These are phyloP conservation scores for Clitarchus hookeri DNA, from an alignment of 2,888 invertebrate species.

Conservation along the genomic window DNA sequence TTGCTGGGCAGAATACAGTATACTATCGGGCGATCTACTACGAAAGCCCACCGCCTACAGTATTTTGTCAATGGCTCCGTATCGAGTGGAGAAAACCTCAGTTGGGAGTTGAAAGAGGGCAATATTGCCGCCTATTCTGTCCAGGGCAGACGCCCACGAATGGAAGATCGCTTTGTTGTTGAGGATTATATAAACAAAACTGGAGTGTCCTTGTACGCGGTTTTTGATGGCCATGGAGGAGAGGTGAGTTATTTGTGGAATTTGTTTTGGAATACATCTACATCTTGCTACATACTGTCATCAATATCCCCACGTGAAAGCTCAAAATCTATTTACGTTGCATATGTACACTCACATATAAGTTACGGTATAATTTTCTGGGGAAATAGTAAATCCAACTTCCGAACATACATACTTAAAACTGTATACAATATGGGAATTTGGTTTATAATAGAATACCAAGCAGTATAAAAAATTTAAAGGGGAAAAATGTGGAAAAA, in stretches of 20 bases:
- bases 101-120: constrained; percentile 78
- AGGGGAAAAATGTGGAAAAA: no score
- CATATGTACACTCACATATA: no score
- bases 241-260: constrained; percentile 62
- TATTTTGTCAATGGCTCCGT: constrained; percentile 42
- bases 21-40: constrained; percentile 62
- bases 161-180: constrained; percentile 94
- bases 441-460: no score
- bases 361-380: no score
- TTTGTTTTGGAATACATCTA: no score
- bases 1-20: constrained; percentile 72
- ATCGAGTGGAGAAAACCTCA: constrained; percentile 54
- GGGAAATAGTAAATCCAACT: no score
- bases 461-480: no score
- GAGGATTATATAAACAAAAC: constrained; percentile 84
- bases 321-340: no score
- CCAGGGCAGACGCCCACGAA: constrained; percentile 85
- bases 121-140: constrained; percentile 87
- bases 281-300: no score
- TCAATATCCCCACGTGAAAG: no score
- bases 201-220: constrained; percentile 85
- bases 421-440: no score
- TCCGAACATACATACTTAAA: no score
- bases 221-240: constrained; percentile 96
- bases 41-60: constrained; percentile 57